Base-by-base conservation (phyloP, 2,888 invertebrate genomes). In the Drosophila lutescens region DNA sequence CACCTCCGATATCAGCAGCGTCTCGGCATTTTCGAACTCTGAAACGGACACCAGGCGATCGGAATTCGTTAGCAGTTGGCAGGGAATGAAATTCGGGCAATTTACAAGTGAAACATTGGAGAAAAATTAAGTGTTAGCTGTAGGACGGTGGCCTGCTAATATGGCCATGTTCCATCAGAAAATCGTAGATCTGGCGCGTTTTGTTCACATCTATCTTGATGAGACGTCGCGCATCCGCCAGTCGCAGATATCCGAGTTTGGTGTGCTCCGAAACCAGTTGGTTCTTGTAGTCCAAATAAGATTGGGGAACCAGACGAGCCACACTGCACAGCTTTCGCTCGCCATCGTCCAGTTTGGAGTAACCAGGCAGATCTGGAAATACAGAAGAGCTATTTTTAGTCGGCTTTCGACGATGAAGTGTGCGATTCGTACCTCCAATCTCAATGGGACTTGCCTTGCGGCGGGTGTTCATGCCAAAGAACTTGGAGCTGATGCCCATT, bases 21-120 rank as follows among this genome's bases (percentile, higher is more conserved):
- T 99, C 93, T 99, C 99, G 2, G 98, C 98, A 93, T 97, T 98
- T 93, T 99, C 99, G 93, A 99, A 99, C 93, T 71, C 71, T 71
- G 53, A 2, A 57, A 57, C 9, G 8, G 4, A n/a, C 5, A 23
- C 36, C 9, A 30, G 38, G 0, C 12, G 8, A 13, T 20, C 4
- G 6, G 2, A 1, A 0, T 4, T 36, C 9, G 12, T 41, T 13
- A 55, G 13, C 20, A 34, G 10, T 2, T 34, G 34, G 17, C 3
- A 49, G 10, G 1, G 13, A 20, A 41, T 20, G 8, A 10, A 30
- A 5, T 49, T 0, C 1, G 7, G 2, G 36, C 36, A 67, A 68
- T 17, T 63, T 78, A 77, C 81, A 86, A 87, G 87, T 81, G 79
- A 77, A 73, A 57, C 26, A 49, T 68, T 17, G 36, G 12, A 20